Evolutionary conservation across 2,113 vertebrate species (phyloP).

Genomic region (Ammospiza nelsoni): DNA sequence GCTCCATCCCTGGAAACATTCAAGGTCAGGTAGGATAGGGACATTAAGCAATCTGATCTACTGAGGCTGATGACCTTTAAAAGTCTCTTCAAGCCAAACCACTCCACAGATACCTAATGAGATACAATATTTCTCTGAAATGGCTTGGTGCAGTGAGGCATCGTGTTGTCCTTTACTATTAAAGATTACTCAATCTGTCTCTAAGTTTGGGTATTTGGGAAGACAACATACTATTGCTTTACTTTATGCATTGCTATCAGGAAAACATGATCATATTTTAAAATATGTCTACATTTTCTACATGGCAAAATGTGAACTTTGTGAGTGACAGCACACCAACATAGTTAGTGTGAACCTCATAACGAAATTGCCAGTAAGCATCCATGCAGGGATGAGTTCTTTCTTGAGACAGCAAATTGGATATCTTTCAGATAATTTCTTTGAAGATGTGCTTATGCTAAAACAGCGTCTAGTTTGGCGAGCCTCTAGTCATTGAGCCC

Average conservation of each 20-base stretch:
- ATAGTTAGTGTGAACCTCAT: fast-evolving
- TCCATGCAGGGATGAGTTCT: background rate
- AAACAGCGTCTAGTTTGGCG: background rate
- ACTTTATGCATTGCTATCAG: background rate
- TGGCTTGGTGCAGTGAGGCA: background rate
- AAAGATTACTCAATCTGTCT: background rate
- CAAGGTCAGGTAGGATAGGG: background rate
- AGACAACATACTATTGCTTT: background rate
- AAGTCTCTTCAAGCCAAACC: background rate
- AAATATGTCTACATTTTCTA: background rate
- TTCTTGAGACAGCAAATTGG: background rate
- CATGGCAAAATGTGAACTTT: background rate
- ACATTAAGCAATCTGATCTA: background rate
- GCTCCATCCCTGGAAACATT: background rate
- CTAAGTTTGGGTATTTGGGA: background rate
- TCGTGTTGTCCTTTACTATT: background rate
- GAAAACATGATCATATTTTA: background rate
- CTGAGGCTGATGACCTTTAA: background rate
- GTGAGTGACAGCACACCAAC: background rate
- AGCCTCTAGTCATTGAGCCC: background rate
- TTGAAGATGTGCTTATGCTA: background rate
- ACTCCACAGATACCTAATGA: background rate
- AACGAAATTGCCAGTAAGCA: background rate
- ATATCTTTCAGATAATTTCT: background rate
- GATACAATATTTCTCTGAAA: background rate